Evolutionary conservation across 2,888 invertebrate genomes (phyloP).

Genomic region (Carterocephalus palaemon): DNA sequence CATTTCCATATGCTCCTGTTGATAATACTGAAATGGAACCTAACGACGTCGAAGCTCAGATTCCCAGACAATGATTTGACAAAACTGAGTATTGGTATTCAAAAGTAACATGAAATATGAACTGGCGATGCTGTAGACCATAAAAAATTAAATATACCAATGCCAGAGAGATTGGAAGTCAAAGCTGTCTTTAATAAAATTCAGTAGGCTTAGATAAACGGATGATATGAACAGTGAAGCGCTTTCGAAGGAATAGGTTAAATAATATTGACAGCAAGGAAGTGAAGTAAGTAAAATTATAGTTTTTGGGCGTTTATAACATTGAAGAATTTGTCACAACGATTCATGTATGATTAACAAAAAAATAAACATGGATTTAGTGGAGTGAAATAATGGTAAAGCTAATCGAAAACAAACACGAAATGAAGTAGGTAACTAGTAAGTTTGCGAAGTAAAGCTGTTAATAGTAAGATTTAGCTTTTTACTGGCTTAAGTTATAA

Average conservation of each 20-base stretch:
- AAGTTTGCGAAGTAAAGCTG: constrained; percentile 22
- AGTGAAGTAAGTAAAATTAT: too few species aligned
- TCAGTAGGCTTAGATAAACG: too few species aligned
- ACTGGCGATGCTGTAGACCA: constrained; percentile 14
- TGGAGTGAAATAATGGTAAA: not conserved
- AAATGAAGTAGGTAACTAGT: constrained; percentile 9
- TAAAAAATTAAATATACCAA: constrained; percentile 13
- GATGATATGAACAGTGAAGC: too few species aligned
- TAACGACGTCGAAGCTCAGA: constrained; percentile 34
- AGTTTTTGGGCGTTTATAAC: too few species aligned
- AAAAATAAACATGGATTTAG: too few species aligned
- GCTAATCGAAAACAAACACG: not conserved
- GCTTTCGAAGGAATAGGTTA: too few species aligned
- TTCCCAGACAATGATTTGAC: constrained; percentile 31
- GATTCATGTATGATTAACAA: too few species aligned
- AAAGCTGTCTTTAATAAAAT: not conserved
- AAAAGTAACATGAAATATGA: constrained; percentile 21
- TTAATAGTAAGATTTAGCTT: constrained; percentile 23
- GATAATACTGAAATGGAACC: constrained; percentile 11
- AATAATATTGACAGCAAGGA: too few species aligned
- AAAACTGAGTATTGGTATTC: constrained; percentile 25
- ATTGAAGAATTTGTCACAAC: too few species aligned
- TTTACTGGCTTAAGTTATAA: constrained; percentile 26
- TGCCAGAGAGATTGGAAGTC: constrained; percentile 10
- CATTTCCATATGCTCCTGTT: constrained; percentile 20